phyloP scores from a whole-genome alignment of 2,797 vertebrate genomes.

The Anguilla marmorata region DNA sequence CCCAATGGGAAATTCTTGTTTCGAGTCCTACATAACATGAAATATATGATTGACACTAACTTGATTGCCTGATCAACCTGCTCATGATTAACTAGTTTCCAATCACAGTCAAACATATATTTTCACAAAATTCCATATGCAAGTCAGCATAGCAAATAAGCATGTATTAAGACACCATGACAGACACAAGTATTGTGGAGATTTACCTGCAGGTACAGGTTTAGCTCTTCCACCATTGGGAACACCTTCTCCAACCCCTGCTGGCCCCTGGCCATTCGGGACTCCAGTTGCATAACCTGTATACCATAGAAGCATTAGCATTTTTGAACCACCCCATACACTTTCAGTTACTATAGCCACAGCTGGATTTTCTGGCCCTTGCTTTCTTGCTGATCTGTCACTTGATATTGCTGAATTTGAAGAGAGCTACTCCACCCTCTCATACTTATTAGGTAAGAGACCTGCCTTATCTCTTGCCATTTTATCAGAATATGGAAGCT shows the following conservation, averaged over 20 bases:
- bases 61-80: not conserved
- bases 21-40: not conserved
- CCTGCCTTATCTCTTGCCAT: no score
- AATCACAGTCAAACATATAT: not conserved
- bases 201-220: slow-evolving; percentile 42
- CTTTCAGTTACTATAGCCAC: not conserved
- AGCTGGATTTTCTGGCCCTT: not conserved
- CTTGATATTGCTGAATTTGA: not conserved
- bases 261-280: not conserved
- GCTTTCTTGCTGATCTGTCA: not conserved
- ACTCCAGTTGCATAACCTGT: slow-evolving; percentile 31
- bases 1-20: not conserved
- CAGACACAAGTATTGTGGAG: not conserved
- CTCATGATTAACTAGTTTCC: not conserved
- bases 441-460: no score
- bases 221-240: slow-evolving; percentile 38
- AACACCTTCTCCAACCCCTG: slow-evolving; percentile 39
- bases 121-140: not conserved
- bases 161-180: not conserved
- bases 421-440: not conserved
- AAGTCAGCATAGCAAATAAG: not conserved
- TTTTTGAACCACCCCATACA: not conserved
- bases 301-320: not conserved
- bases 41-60: not conserved
- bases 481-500: no score